Conservation (phyloP, 2,888 invertebrate species). For the Hypercompe scribonia region DNA sequence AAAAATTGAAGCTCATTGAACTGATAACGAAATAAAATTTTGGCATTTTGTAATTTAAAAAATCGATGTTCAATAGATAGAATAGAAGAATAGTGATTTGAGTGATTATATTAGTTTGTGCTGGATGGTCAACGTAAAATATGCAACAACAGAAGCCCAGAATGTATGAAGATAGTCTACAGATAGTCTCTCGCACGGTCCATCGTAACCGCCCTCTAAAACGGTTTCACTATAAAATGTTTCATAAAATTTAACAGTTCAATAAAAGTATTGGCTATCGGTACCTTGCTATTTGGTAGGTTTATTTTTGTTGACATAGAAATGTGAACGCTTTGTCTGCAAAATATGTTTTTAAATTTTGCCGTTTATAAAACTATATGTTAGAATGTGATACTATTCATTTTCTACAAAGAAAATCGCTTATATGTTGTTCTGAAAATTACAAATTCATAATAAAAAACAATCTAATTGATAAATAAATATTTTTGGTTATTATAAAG, state of each 20-base stretch:
- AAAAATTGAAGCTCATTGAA: too few species aligned
- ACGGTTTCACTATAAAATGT: constrained; percentile 26
- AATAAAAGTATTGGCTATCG: constrained; percentile 38
- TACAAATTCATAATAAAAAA: too few species aligned
- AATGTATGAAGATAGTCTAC: constrained; percentile 28
- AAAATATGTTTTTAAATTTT: neutral
- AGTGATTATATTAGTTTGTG: constrained; percentile 36
- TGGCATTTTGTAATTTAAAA: neutral
- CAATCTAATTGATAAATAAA: too few species aligned
- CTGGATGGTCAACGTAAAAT: constrained; percentile 39
- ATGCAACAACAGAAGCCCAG: constrained; percentile 39
- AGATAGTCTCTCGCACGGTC: constrained; percentile 30
- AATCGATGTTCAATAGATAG: constrained; percentile 19
- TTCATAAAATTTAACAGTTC: constrained; percentile 40
- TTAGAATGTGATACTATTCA: too few species aligned
- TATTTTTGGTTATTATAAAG: too few species aligned
- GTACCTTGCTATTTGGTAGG: constrained; percentile 15
- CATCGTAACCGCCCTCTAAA: constrained; percentile 12
- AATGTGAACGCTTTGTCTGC: constrained; percentile 21
- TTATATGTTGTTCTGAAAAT: too few species aligned
- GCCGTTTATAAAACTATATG: too few species aligned
- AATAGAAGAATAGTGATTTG: constrained; percentile 26
- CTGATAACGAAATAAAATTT: too few species aligned
- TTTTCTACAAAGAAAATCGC: neutral
- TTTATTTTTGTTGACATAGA: constrained; percentile 28